phyloP scores from a whole-genome alignment of 2,888 invertebrate genomes.

The Orthonychiurus folsomi region DNA sequence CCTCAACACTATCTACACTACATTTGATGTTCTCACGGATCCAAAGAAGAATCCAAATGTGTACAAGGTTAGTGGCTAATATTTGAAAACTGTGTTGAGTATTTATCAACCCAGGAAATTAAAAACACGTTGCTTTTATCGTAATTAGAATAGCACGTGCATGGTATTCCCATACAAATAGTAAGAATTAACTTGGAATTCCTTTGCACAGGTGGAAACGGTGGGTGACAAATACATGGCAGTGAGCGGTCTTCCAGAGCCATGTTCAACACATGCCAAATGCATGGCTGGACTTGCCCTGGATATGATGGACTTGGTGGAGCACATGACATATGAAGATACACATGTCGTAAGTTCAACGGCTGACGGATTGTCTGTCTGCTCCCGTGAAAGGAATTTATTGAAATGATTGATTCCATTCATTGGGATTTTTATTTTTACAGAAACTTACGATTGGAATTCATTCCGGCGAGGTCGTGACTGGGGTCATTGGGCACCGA shows the following conservation, averaged over 20 bases:
- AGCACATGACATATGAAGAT: constrained; percentile 75
- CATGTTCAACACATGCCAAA: constrained; percentile 77
- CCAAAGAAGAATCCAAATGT: constrained; percentile 86
- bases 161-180: too few relatives aligned
- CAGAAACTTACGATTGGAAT: constrained; percentile 91
- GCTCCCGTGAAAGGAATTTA: background rate
- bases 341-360: constrained; percentile 66
- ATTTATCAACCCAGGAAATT: too few relatives aligned
- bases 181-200: background rate
- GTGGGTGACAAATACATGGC: constrained; percentile 98
- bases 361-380: too few relatives aligned
- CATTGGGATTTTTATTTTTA: constrained; percentile 40
- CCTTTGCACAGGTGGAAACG: constrained; percentile 75
- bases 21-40: constrained; percentile 87
- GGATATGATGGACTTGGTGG: constrained; percentile 90
- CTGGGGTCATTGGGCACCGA: constrained; percentile 86
- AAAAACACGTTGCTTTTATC: too few relatives aligned
- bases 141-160: too few relatives aligned
- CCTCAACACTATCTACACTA: constrained; percentile 85
- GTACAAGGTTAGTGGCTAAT: constrained; percentile 63
- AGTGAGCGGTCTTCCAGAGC: constrained; percentile 87
- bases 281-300: constrained; percentile 82
- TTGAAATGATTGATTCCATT: background rate
- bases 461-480: constrained; percentile 87
- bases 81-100: background rate